Percentiles rank a stretch among this genome's conserved stretches.
Evolutionary conservation across 1,140 invertebrate genomes (phyloP).

Genomic region (Onthophagus taurus): DNA sequence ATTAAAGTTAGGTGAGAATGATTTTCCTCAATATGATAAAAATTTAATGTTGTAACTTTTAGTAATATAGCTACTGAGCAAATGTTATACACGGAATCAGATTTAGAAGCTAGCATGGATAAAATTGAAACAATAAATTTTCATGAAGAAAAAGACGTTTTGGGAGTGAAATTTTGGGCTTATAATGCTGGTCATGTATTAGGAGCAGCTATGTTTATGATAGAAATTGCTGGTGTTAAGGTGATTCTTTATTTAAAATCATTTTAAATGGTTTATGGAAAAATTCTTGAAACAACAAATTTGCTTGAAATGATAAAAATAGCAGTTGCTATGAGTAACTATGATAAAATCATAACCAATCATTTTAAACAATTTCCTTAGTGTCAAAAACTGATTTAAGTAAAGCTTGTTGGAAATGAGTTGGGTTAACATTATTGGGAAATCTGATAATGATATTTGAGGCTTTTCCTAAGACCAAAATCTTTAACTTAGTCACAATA

Average conservation of each 20-base stretch:
- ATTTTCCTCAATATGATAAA: neutral
- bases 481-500: too few species aligned
- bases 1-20: constrained; percentile 83
- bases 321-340: too few species aligned
- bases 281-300: neutral
- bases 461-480: too few species aligned
- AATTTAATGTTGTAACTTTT: constrained; percentile 20
- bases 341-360: too few species aligned
- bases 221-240: constrained; percentile 97
- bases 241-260: constrained; percentile 42
- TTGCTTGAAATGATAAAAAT: too few species aligned
- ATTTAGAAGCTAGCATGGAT: constrained; percentile 95
- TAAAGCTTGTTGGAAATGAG: too few species aligned
- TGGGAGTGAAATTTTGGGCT: constrained; percentile 95
- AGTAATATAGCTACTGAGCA: constrained; percentile 96
- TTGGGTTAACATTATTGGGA: too few species aligned
- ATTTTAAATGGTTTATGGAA: neutral
- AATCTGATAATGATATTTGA: too few species aligned
- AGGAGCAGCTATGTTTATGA: constrained; percentile 99
- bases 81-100: constrained; percentile 95
- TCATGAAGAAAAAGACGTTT: constrained; percentile 96
- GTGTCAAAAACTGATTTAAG: too few species aligned
- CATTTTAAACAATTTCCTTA: too few species aligned
- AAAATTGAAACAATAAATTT: constrained; percentile 99
- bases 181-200: constrained; percentile 98